These are phyloP conservation scores for Synanthedon andrenaeformis DNA, from an alignment of 2,888 invertebrate genomes.

Conservation along the genomic window DNA sequence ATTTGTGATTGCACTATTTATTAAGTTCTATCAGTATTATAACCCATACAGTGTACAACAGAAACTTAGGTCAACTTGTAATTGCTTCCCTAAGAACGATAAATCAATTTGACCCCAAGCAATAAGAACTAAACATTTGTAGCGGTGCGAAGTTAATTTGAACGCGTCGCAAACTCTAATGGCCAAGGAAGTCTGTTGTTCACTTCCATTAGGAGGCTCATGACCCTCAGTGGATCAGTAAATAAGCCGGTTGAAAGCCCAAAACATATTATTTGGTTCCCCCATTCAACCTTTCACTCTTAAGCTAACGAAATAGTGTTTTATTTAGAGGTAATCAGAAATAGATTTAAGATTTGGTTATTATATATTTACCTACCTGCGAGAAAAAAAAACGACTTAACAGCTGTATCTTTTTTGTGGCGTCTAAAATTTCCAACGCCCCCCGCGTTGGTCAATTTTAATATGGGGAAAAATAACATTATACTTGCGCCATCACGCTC, in stretches of 20 bases:
- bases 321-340: too few relatives aligned
- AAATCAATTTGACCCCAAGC: background rate
- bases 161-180: background rate
- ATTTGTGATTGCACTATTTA: too few relatives aligned
- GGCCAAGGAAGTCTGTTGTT: background rate
- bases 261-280: background rate
- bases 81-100: background rate
- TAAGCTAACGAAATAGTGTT: too few relatives aligned
- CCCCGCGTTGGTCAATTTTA: too few relatives aligned
- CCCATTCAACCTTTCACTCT: background rate
- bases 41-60: background rate
- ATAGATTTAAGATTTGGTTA: too few relatives aligned
- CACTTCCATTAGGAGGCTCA: background rate
- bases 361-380: too few relatives aligned
- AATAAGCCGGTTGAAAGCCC: background rate
- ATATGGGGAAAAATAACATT: too few relatives aligned
- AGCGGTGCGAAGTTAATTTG: background rate
- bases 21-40: too few relatives aligned
- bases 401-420: too few relatives aligned
- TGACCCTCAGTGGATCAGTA: background rate
- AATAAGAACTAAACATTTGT: background rate
- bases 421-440: too few relatives aligned
- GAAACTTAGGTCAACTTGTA: background rate
- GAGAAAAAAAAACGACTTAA: too few relatives aligned
- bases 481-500: too few relatives aligned